These are phyloP conservation scores for Sinocyclocheilus grahami DNA, from an alignment of 2,113 vertebrate genomes.

Conservation along the genomic window DNA sequence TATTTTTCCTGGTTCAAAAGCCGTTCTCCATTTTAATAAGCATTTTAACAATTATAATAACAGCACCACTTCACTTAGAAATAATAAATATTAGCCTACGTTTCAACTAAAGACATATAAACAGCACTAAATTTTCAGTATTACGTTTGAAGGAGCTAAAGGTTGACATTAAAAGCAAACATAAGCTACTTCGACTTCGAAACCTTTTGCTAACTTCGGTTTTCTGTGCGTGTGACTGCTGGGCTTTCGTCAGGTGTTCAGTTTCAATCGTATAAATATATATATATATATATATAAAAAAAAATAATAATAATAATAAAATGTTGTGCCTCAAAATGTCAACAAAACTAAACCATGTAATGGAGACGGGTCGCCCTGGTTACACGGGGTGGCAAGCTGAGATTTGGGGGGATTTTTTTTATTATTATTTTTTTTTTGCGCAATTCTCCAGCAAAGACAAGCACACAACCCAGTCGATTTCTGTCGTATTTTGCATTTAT, in stretches of 20 bases:
- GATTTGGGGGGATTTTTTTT: conserved; percentile 6
- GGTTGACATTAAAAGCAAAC: not conserved
- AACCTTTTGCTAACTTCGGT: not conserved
- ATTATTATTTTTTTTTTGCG: too few relatives aligned
- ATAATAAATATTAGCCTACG: not conserved
- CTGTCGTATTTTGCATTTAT: not conserved
- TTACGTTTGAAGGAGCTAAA: not conserved
- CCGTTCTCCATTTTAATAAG: not conserved
- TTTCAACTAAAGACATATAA: not conserved
- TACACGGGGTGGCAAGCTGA: conserved; percentile 14
- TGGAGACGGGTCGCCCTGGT: conserved; percentile 12
- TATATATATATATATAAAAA: too few relatives aligned
- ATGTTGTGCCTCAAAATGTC: not conserved
- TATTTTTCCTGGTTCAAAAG: not conserved
- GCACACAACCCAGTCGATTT: not conserved
- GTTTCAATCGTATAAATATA: not conserved
- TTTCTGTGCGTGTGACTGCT: not conserved
- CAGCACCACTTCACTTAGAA: not conserved
- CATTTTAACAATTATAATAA: not conserved
- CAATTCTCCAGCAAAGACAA: not conserved
- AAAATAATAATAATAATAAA: not conserved
- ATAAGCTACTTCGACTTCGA: not conserved
- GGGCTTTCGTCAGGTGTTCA: not conserved
- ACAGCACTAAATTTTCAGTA: not conserved
- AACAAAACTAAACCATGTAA: conserved; percentile 4